Evolutionary conservation across 2,113 vertebrate species (phyloP), one percentile per base, ranked within the genome.

Genomic region (Zosterops hypoxanthus): DNA sequence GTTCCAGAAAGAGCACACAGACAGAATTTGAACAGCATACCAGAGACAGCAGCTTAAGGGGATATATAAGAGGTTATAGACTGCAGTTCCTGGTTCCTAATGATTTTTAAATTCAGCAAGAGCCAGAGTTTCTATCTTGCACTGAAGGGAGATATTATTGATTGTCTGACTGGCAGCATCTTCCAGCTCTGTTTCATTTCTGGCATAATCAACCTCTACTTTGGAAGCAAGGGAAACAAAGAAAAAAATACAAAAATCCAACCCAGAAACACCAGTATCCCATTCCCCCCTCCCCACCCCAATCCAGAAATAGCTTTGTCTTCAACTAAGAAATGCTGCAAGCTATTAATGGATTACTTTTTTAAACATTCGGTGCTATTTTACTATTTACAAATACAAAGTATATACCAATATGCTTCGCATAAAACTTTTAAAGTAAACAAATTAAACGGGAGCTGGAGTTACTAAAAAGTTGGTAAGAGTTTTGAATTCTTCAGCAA

Each of bases 201-300:
- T 72, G 39, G 50, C 7, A 3, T 39, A 82, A 47, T 17, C 50
- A 79, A 75, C 24, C 73, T 49, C 29, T 60, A 23, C 22, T 92
- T 65, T 65, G 34, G 68, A 28, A 33, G 22, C 2, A 18, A 19
- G 11, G 21, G 9, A 41, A 19, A 52, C 13, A 64, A 14, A 49
- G 12, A 24, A 29, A 25, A 52, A 52, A 25, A 25, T 11, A 24
- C 2, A 71, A 33, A 63, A 72, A 60, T 42, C 16, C 49, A 64
- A 64, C 11, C 11, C 29, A 52, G 9, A 26, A 81, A 19, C 29
- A 83, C 14, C 41, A 70, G 46, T 22, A 46, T 12, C 5, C 5
- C 14, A 8, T 9, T 2, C 3, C 4, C 11, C 5, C 7, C 20
- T 4, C 44, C 47, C 47, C 47, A 4, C 23, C 13, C 1, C 6